These are phyloP conservation scores for Acrobasis suavella DNA, from an alignment of 2,888 invertebrate species.

Conservation along the genomic window DNA sequence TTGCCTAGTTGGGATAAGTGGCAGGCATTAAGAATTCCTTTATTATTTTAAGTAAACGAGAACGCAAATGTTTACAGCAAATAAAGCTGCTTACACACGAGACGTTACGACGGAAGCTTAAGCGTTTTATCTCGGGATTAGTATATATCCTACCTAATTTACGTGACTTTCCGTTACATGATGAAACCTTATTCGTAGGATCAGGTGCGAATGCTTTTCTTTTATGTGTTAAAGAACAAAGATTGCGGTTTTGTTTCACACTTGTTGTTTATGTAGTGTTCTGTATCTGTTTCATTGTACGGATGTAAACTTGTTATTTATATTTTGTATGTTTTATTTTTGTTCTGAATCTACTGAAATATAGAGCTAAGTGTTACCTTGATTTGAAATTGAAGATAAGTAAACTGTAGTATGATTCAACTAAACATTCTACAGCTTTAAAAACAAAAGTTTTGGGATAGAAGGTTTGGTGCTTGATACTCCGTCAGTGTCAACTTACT, in stretches of 20 bases:
- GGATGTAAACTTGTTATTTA: no score
- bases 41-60: slow-evolving; percentile 54
- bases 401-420: no score
- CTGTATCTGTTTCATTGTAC: background rate
- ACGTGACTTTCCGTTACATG: slow-evolving; percentile 69
- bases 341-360: no score
- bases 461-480: no score
- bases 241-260: slow-evolving; percentile 9
- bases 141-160: slow-evolving; percentile 74
- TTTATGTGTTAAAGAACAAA: slow-evolving; percentile 20
- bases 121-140: slow-evolving; percentile 75
- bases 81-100: slow-evolving; percentile 71
- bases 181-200: slow-evolving; percentile 62
- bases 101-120: slow-evolving; percentile 66
- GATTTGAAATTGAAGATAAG: no score
- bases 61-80: slow-evolving; percentile 65
- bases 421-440: no score
- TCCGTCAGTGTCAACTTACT: no score
- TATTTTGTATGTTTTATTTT: no score
- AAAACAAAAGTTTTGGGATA: no score
- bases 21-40: slow-evolving; percentile 44
- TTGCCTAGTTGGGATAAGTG: slow-evolving; percentile 30
- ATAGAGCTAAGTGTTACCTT: no score
- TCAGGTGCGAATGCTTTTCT: slow-evolving; percentile 54
- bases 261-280: background rate